These are phyloP conservation scores for Clarias gariepinus DNA, from an alignment of 2,113 vertebrate species.

Conservation along the genomic window DNA sequence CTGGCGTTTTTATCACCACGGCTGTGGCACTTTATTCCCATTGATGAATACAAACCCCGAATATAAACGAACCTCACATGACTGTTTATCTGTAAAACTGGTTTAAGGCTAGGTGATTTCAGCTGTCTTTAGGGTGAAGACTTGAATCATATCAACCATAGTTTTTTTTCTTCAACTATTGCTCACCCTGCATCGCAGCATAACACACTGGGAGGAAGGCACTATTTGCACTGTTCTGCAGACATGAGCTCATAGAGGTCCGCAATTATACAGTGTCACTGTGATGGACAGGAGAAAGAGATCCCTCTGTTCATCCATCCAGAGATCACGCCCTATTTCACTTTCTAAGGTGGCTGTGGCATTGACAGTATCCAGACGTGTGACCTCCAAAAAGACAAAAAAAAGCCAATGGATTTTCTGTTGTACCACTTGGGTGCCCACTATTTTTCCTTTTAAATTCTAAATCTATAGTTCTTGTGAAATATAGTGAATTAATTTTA, in stretches of 20 bases:
- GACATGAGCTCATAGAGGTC: background rate
- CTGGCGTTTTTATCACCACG: slow-evolving; percentile 21
- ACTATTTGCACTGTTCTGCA: background rate
- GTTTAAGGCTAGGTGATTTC: background rate
- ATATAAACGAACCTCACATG: background rate
- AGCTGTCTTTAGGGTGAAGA: background rate
- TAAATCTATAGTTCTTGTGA: background rate
- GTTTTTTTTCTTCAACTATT: background rate
- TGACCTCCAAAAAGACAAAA: background rate
- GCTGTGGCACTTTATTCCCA: slow-evolving; percentile 8
- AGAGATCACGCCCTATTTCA: background rate
- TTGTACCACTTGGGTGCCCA: background rate
- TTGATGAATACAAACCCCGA: background rate
- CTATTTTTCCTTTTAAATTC: background rate
- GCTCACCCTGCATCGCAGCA: too few species aligned
- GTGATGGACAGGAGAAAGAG: background rate
- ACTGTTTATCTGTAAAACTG: slow-evolving; percentile 14
- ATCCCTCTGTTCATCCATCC: background rate
- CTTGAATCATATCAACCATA: background rate
- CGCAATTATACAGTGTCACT: background rate
- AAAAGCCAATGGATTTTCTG: background rate
- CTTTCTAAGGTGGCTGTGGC: background rate
- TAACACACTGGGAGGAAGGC: too few species aligned
- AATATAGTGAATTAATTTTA: background rate
- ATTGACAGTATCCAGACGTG: background rate